phyloP scores from a whole-genome alignment of 2,888 invertebrate genomes.

The Eristalis intricaria region DNA sequence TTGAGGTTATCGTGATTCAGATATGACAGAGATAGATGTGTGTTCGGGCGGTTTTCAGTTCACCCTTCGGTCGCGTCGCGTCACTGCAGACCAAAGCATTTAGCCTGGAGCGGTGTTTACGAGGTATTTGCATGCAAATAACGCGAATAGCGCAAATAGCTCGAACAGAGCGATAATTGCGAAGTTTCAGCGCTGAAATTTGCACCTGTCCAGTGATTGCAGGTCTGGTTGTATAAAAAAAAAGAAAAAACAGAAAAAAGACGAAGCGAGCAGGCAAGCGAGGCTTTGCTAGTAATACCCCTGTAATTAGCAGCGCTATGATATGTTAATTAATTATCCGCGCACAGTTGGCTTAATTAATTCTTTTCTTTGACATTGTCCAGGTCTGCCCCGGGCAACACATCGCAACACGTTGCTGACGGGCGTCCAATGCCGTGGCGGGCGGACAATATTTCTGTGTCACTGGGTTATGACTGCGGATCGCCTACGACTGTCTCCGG shows the following conservation, averaged over 20 bases:
- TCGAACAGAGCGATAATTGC: constrained; percentile 62
- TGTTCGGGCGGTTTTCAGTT: background rate
- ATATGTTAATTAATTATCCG: constrained; percentile 72
- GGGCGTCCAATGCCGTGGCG: background rate
- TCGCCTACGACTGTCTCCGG: constrained; percentile 46
- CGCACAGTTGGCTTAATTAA: constrained; percentile 64
- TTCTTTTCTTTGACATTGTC: constrained; percentile 27
- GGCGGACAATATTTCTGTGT: constrained; percentile 57
- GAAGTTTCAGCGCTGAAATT: constrained; percentile 69
- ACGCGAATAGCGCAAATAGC: constrained; percentile 11
- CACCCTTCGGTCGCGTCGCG: background rate
- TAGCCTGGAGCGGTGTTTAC: constrained; percentile 37
- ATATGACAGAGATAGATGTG: constrained; percentile 15
- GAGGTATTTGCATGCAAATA: constrained; percentile 66
- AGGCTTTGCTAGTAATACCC: constrained; percentile 60
- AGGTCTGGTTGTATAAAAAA: constrained; percentile 9
- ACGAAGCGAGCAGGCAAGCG: constrained; percentile 23
- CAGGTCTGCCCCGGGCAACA: constrained; percentile 10
- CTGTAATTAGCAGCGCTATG: constrained; percentile 65
- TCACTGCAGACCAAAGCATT: constrained; percentile 1
- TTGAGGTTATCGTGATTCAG: constrained; percentile 49
- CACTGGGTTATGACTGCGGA: constrained; percentile 60
- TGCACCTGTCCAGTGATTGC: constrained; percentile 71
- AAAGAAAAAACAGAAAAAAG: background rate
- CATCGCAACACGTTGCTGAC: constrained; percentile 34